phyloP scores from a whole-genome alignment of 2,888 invertebrate species.

The Nephrotoma appendiculata region DNA sequence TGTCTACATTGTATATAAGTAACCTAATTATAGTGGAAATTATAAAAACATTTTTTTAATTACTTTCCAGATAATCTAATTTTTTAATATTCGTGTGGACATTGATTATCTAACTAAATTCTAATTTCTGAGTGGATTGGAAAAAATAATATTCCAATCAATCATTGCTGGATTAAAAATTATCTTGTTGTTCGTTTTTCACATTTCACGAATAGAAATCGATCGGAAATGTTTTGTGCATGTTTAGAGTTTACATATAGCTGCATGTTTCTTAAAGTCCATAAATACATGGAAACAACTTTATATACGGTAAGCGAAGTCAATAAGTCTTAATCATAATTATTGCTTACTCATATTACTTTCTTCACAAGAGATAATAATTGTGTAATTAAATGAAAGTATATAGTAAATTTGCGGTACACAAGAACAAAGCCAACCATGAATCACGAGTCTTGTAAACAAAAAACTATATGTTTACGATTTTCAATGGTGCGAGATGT shows the following conservation, averaged over 20 bases:
- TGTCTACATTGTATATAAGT: too few species aligned
- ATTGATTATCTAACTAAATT: not conserved
- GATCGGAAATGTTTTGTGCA: too few species aligned
- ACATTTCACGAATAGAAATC: not conserved
- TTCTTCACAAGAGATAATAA: not conserved
- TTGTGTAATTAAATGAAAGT: not conserved
- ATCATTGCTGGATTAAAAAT: not conserved
- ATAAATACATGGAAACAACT: not conserved
- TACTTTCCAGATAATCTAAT: not conserved
- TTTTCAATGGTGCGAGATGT: not conserved
- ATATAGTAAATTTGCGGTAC: not conserved
- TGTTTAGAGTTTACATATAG: too few species aligned
- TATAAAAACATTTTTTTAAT: not conserved
- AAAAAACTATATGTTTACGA: too few species aligned
- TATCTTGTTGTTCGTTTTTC: not conserved
- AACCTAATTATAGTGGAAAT: not conserved
- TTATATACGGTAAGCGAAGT: not conserved
- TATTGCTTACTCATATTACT: not conserved
- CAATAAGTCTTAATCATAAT: not conserved
- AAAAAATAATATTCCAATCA: not conserved
- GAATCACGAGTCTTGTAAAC: not conserved
- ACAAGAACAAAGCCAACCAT: not conserved
- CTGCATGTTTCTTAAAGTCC: too few species aligned
- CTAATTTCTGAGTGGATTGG: not conserved
- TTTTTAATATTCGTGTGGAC: not conserved